phyloP scores from a whole-genome alignment of 2,888 invertebrate genomes.

The Campaea margaritaria region DNA sequence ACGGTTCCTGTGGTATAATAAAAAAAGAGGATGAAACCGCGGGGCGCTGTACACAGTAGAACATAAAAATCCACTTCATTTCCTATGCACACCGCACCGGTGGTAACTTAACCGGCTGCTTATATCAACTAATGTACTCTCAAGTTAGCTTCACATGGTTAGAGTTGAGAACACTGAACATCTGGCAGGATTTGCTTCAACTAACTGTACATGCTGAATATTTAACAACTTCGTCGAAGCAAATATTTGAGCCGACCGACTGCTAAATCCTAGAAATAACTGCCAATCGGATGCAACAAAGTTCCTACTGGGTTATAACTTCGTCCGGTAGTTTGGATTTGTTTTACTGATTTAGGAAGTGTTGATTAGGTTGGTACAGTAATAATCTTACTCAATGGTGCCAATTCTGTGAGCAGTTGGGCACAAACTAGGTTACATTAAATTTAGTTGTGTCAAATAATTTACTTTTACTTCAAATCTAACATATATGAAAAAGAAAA shows the following conservation, averaged over 20 bases:
- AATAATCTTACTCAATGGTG: not conserved
- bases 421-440: not conserved
- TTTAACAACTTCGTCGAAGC: slow-evolving; percentile 21
- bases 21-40: too few relatives aligned
- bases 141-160: slow-evolving; percentile 8
- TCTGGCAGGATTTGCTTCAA: slow-evolving; percentile 11
- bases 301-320: slow-evolving; percentile 20
- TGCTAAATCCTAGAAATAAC: slow-evolving; percentile 16
- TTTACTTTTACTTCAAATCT: too few relatives aligned
- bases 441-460: too few relatives aligned
- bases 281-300: slow-evolving; percentile 22
- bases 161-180: slow-evolving; percentile 14
- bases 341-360: slow-evolving; percentile 8
- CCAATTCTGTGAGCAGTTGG: not conserved
- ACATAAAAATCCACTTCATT: too few relatives aligned
- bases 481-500: too few relatives aligned
- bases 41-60: too few relatives aligned
- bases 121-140: not conserved
- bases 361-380: not conserved
- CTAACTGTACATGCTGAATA: slow-evolving; percentile 25
- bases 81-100: too few relatives aligned
- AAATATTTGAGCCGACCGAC: slow-evolving; percentile 28
- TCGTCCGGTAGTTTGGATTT: slow-evolving; percentile 2
- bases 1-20: too few relatives aligned
- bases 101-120: not conserved